Base-by-base conservation (phyloP, 2,797 vertebrate genomes). In the Hybognathus amarus region DNA sequence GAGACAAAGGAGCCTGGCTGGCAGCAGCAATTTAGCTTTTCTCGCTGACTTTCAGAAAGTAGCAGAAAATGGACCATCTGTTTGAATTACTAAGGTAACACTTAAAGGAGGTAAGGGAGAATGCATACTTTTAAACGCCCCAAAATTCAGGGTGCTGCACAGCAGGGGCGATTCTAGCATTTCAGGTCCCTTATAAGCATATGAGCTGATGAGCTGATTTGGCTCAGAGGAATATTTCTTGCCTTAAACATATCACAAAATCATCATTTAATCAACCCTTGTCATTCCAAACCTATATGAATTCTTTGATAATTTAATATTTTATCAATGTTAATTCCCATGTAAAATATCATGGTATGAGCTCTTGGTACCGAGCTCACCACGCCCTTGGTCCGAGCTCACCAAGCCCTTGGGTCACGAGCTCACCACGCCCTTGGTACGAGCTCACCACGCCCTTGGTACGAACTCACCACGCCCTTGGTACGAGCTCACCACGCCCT, bases 1-100 rank as follows among this genome's bases (percentile, higher is more conserved):
- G 89, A 91, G 92, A 94, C 94, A 91, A 94, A 94, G 93, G 87
- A 91, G 74, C 77, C 91, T 89, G 86, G 78, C 89, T 89, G 89
- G 91, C 90, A 88, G 87, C 86, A 87, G 85, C 88, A 85, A 89
- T 90, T 93, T 90, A 89, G 91, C 91, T 93, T 94, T 90, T 89
- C 89, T 91, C 86, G 85, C 87, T 90, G 90, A 92, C 92, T 94
- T 93, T 30, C 40, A 47, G 76, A 82, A 76, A 78, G 52, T 73
- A 63, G 69, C 3, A 77, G 42, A 76, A 85, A 87, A 82, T 40
- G 90, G 92, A 93, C 92, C 93, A 94, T 95, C 94, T 94, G 93
- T 94, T 92, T 92, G 87, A 90, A 87, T 91, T 88, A 40, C 79
- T 81, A 38, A 82, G 69, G 70, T 77, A 81, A 64, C 45, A 24